Evolutionary conservation across 2,797 vertebrate species (phyloP).

Genomic region (Pyrocephalus nanus): DNA sequence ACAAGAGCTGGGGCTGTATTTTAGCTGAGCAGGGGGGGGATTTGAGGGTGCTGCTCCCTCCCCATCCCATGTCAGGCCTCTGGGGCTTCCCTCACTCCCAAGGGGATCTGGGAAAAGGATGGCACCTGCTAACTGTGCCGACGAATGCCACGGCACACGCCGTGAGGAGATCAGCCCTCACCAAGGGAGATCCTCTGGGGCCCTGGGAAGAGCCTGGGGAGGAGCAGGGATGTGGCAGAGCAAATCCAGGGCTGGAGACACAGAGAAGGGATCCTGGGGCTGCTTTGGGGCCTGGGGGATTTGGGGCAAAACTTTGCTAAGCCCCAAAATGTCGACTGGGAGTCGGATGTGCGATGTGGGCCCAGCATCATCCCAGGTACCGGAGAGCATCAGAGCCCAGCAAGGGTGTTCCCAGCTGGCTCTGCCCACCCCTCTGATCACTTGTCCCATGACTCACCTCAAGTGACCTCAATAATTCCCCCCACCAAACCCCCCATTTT

Average conservation of each 20-base stretch:
- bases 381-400: background rate
- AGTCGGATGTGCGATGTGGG: background rate
- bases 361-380: rapidly evolving
- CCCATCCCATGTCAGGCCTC: background rate
- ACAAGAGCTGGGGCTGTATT: rapidly evolving
- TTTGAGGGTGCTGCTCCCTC: background rate
- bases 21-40: background rate
- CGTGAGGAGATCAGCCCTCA: background rate
- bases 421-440: background rate
- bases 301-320: rapidly evolving
- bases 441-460: background rate
- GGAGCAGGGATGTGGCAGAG: background rate
- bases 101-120: background rate
- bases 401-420: background rate
- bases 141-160: background rate
- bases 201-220: background rate
- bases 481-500: rapidly evolving
- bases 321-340: rapidly evolving
- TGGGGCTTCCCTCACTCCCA: background rate
- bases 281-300: background rate
- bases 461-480: background rate
- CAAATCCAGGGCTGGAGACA: rapidly evolving
- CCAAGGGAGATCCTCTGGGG: background rate
- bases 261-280: background rate
- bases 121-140: rapidly evolving